Conservation (phyloP, 2,797 vertebrate genomes). For the Gadopsis bispinosus region DNA sequence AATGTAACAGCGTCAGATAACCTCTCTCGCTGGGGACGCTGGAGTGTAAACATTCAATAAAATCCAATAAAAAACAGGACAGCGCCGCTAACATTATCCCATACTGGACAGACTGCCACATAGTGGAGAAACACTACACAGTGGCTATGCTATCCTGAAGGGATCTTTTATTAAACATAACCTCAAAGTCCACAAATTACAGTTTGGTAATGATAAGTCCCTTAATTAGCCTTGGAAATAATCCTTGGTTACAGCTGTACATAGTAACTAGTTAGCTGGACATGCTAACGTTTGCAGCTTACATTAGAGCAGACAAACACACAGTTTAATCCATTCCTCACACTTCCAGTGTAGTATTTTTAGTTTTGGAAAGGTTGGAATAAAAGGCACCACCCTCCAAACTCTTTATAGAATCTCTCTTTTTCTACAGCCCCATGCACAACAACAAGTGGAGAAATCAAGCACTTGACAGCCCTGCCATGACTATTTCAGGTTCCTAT, state of each 20-base stretch:
- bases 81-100: background rate
- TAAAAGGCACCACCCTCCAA: background rate
- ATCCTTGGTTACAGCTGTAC: background rate
- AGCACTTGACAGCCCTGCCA: background rate
- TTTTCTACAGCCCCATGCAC: background rate
- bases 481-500: background rate
- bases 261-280: background rate
- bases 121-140: background rate
- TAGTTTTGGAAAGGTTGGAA: slow-evolving; percentile 14
- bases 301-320: background rate
- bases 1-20: background rate
- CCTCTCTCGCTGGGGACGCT: background rate
- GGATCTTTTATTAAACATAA: background rate
- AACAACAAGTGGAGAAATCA: background rate
- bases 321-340: background rate
- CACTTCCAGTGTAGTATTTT: background rate
- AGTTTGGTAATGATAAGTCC: too few species aligned
- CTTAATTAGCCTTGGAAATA: too few species aligned
- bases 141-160: background rate
- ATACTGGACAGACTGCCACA: background rate
- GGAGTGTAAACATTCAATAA: background rate
- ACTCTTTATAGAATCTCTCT: background rate
- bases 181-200: too few species aligned
- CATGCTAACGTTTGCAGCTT: background rate
- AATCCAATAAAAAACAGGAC: background rate